A percentile compares a stretch with the other conserved stretches of the same genome.
These are phyloP conservation scores for Zaprionus gabonicus DNA, from an alignment of 1,140 invertebrate species.

Conservation along the genomic window DNA sequence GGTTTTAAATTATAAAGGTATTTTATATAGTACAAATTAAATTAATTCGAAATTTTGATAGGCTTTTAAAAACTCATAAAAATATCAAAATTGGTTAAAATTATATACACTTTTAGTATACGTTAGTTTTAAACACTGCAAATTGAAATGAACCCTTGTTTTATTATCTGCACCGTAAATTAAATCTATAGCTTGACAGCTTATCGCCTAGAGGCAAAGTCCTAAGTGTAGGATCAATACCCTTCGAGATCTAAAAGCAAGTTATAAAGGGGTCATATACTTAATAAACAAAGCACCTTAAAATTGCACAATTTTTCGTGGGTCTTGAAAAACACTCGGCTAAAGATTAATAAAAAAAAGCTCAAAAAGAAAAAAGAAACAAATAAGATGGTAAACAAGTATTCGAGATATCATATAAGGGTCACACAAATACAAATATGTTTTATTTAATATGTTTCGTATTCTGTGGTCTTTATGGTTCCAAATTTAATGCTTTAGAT, in stretches of 20 bases:
- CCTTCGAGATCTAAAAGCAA: too few relatives aligned
- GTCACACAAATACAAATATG: background rate
- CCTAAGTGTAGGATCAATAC: conserved; percentile 23
- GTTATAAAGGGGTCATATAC: conserved; percentile 32
- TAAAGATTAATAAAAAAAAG: conserved; percentile 31
- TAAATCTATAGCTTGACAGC: conserved; percentile 12
- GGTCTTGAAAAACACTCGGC: conserved; percentile 25
- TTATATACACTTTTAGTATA: too few relatives aligned
- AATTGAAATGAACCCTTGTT: too few relatives aligned
- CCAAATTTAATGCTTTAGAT: background rate
- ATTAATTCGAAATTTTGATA: too few relatives aligned
- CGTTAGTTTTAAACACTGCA: too few relatives aligned
- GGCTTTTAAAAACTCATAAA: too few relatives aligned
- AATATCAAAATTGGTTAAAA: too few relatives aligned
- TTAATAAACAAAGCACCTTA: conserved; percentile 32
- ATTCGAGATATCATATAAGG: background rate
- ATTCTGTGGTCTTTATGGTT: background rate
- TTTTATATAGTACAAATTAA: too few relatives aligned
- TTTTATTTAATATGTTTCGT: background rate
- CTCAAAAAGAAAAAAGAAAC: conserved; percentile 38
- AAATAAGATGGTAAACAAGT: background rate
- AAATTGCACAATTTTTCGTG: conserved; percentile 46
- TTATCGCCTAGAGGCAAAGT: conserved; percentile 10
- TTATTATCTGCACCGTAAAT: conserved; percentile 23
- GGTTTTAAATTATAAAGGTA: too few relatives aligned